These are phyloP conservation scores for Ophion costatus DNA, from an alignment of 2,888 invertebrate species.

Conservation along the genomic window DNA sequence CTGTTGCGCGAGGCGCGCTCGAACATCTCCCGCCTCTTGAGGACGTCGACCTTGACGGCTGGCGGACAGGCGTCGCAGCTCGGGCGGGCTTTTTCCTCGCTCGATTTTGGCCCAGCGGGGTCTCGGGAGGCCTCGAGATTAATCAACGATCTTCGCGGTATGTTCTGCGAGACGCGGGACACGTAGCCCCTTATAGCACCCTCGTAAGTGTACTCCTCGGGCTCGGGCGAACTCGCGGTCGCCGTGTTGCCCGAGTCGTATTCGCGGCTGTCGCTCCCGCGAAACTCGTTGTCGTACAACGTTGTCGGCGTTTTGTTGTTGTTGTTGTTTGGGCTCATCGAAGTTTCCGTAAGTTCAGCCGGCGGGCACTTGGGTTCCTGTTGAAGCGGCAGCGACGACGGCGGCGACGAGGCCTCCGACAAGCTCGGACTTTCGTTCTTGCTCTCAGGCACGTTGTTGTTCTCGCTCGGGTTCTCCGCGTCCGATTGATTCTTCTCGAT, in stretches of 20 bases:
- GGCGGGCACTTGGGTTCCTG: not conserved
- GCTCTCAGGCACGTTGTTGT: constrained; percentile 38
- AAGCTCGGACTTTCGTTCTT: constrained; percentile 30
- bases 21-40: constrained; percentile 92
- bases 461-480: constrained; percentile 74
- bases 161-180: constrained; percentile 86
- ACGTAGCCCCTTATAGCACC: constrained; percentile 94
- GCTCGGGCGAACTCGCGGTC: constrained; percentile 88
- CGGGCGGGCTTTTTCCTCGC: constrained; percentile 80
- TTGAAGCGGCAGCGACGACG: not conserved
- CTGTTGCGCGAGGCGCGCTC: constrained; percentile 86
- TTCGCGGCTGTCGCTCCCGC: constrained; percentile 83
- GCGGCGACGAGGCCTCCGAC: constrained; percentile 81
- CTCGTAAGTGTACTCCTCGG: constrained; percentile 94
- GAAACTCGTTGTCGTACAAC: constrained; percentile 77
- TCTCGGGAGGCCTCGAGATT: constrained; percentile 70
- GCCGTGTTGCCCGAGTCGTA: constrained; percentile 89
- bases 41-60: constrained; percentile 90
- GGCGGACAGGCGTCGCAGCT: constrained; percentile 84
- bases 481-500: constrained; percentile 82
- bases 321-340: not conserved
- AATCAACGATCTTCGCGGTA: constrained; percentile 80
- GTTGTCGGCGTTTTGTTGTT: constrained; percentile 69
- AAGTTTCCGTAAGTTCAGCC: not conserved
- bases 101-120: constrained; percentile 81